These are phyloP conservation scores for Apostichopus californicus DNA, from an alignment of 35 echinoderm and acorn worm genomes.

Conservation along the genomic window DNA sequence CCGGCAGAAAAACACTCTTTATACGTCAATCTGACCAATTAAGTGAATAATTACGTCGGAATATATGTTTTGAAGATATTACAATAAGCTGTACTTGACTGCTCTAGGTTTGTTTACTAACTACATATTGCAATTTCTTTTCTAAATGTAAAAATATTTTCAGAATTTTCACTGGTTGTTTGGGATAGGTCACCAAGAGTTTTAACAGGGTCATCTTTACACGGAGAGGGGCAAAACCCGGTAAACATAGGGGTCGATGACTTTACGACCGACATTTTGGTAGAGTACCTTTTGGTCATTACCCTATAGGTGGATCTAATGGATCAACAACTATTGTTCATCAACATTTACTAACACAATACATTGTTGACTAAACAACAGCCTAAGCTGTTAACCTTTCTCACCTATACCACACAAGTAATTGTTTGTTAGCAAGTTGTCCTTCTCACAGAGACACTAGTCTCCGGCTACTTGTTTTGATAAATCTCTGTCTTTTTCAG, in stretches of 20 bases:
- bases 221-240: not conserved
- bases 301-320: not conserved
- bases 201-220: too few relatives aligned
- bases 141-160: too few relatives aligned
- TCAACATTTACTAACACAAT: not conserved
- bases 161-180: too few relatives aligned
- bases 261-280: not conserved
- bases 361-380: not conserved
- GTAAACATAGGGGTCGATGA: not conserved
- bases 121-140: too few relatives aligned
- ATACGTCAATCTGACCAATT: too few relatives aligned
- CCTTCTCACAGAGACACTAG: not conserved
- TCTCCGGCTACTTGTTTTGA: not conserved
- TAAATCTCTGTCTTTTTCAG: not conserved
- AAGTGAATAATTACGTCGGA: too few relatives aligned
- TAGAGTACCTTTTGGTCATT: not conserved
- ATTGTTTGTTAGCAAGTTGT: not conserved
- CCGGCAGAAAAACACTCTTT: too few relatives aligned
- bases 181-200: too few relatives aligned
- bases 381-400: constrained; percentile 5
- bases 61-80: too few relatives aligned
- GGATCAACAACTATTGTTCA: constrained; percentile 2
- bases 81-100: too few relatives aligned
- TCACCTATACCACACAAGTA: not conserved
- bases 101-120: too few relatives aligned